These are phyloP conservation scores for Rhadina sibilatrix DNA, from an alignment of 2,113 vertebrate species.

Conservation along the genomic window DNA sequence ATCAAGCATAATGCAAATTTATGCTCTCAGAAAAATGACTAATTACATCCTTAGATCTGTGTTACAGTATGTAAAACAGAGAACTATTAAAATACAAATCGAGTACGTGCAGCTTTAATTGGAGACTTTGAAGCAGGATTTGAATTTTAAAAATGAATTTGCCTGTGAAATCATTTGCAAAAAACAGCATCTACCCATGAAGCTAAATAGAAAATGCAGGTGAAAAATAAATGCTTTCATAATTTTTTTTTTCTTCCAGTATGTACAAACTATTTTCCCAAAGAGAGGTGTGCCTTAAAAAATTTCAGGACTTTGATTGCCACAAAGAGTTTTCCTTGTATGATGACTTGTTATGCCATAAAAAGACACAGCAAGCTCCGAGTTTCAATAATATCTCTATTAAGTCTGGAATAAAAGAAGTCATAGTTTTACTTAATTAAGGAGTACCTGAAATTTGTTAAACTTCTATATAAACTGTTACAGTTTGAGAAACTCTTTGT, in stretches of 20 bases:
- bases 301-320: neutral
- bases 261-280: neutral
- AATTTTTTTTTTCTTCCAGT: neutral
- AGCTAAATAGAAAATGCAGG: neutral
- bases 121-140: neutral
- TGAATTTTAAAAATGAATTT: neutral
- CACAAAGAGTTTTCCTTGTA: neutral
- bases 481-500: neutral
- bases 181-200: neutral
- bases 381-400: neutral
- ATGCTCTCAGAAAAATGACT: neutral
- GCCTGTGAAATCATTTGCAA: neutral
- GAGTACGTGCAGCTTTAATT: neutral
- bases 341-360: neutral
- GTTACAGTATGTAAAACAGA: neutral
- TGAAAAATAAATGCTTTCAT: neutral
- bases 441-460: neutral
- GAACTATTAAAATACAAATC: neutral
- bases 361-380: neutral
- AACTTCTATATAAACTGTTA: neutral
- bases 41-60: neutral
- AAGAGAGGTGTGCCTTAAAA: neutral
- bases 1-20: neutral
- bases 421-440: neutral
- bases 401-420: neutral